Conservation (phyloP, 2,888 invertebrate genomes). For the Chymomyza caudatula region DNA sequence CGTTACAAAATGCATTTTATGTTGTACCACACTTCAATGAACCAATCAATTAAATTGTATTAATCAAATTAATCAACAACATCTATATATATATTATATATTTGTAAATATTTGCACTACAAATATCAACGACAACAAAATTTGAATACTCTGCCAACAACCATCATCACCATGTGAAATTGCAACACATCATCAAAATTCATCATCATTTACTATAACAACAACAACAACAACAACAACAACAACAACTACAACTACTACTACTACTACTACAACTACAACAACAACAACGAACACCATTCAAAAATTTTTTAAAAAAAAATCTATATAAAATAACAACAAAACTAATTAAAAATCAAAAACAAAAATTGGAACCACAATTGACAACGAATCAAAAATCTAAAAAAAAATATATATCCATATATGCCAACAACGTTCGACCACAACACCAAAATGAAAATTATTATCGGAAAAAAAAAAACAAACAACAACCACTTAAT, state of each 20-base stretch:
- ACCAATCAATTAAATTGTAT: too few species aligned
- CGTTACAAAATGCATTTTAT: conserved; percentile 46
- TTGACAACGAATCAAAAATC: not conserved
- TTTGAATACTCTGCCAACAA: conserved; percentile 2
- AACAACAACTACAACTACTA: conserved; percentile 25
- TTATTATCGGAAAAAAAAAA: conserved; percentile 17
- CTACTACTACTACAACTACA: conserved; percentile 30
- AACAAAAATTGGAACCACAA: conserved; percentile 23
- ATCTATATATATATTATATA: conserved; percentile 11
- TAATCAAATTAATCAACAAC: too few species aligned
- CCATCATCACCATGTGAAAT: conserved; percentile 28
- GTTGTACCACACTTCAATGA: conserved; percentile 46
- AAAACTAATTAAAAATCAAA: conserved; percentile 20
- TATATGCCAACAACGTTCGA: conserved; percentile 2
- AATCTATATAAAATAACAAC: conserved; percentile 9
- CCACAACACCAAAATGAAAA: conserved; percentile 10
- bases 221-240: conserved; percentile 18
- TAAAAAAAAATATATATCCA: not conserved
- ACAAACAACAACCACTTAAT: conserved; percentile 17
- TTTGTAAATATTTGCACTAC: conserved; percentile 49
- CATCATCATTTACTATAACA: conserved; percentile 42
- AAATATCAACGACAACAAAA: not conserved
- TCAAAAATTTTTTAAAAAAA: conserved; percentile 6
- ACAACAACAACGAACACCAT: conserved; percentile 7
- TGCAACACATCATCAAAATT: conserved; percentile 34